Evolutionary conservation across 2,888 invertebrate species (phyloP).

Genomic region (Drosophila borborema): DNA sequence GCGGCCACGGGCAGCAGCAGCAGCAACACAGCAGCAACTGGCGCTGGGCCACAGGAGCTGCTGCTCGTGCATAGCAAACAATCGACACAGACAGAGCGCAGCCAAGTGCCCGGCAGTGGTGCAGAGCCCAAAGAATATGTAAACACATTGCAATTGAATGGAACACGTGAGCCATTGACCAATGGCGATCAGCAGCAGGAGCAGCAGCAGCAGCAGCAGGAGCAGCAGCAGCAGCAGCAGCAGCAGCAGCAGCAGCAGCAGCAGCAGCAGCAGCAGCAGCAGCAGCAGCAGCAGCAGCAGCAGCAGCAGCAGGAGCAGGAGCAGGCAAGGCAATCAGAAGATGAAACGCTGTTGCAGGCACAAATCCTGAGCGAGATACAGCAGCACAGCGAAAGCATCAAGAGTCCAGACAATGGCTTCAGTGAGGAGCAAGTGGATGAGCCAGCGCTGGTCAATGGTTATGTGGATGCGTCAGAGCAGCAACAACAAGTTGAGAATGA

Average conservation of each 20-base stretch:
- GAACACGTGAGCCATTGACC: conserved; percentile 52
- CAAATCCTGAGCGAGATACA: conserved; percentile 79
- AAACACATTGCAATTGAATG: conserved; percentile 50
- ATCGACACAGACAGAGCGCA: conserved; percentile 26
- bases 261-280: conserved; percentile 25
- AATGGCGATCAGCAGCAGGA: conserved; percentile 61
- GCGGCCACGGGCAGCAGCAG: conserved; percentile 78
- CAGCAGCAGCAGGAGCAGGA: conserved; percentile 26
- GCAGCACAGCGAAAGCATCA: conserved; percentile 65
- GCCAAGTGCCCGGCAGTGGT: conserved; percentile 29
- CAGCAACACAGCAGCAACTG: conserved; percentile 54
- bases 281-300: conserved; percentile 2
- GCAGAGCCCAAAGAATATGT: conserved; percentile 48
- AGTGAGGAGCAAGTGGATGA: conserved; percentile 16
- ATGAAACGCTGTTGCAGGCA: conserved; percentile 72
- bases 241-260: conserved; percentile 27
- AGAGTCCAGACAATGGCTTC: conserved; percentile 8
- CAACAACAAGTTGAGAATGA: conserved; percentile 43
- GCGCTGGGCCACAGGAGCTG: conserved; percentile 38
- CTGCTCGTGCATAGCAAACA: conserved; percentile 39
- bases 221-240: background rate
- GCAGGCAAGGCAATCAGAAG: conserved; percentile 25
- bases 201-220: conserved; percentile 31
- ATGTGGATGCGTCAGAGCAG: conserved; percentile 41
- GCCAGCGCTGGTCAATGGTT: conserved; percentile 51